Percentiles rank a stretch among this genome's conserved stretches.
Evolutionary conservation across 1,140 invertebrate genomes (phyloP).

Genomic region (Tetraneura akinire): DNA sequence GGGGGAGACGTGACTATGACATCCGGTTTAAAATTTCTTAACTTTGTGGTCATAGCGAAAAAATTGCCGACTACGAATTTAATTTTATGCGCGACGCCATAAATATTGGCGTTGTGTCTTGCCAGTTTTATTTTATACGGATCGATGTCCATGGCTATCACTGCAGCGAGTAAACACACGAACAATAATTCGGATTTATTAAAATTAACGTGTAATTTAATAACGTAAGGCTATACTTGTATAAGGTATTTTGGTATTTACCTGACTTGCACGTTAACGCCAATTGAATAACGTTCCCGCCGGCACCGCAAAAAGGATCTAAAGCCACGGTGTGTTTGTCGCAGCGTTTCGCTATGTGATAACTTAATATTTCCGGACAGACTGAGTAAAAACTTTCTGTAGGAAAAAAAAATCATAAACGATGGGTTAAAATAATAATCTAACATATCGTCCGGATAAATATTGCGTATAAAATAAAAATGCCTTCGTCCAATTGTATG

Average conservation of each 20-base stretch:
- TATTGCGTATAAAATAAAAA: no score
- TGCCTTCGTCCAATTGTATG: background rate
- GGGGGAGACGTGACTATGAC: constrained; percentile 94
- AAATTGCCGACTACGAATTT: constrained; percentile 94
- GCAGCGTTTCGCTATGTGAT: constrained; percentile 82
- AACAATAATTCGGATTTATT: no score
- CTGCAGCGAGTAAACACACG: constrained; percentile 60
- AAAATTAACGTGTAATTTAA: no score
- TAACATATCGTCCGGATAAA: no score
- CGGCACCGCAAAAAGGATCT: no score
- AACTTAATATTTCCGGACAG: constrained; percentile 91
- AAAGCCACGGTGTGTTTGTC: constrained; percentile 76
- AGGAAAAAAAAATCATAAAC: background rate
- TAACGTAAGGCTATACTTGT: no score
- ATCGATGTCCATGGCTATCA: constrained; percentile 94
- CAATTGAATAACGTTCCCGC: no score
- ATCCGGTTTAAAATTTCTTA: constrained; percentile 70
- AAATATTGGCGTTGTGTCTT: constrained; percentile 84
- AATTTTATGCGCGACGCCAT: constrained; percentile 86
- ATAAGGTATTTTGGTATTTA: constrained; percentile 37
- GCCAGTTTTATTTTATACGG: constrained; percentile 83
- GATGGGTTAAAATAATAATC: background rate
- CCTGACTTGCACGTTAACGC: no score
- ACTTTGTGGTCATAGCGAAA: constrained; percentile 66
- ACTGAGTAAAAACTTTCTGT: constrained; percentile 70